phyloP scores from a whole-genome alignment of 2,888 invertebrate species.

The Spialia ferax region DNA sequence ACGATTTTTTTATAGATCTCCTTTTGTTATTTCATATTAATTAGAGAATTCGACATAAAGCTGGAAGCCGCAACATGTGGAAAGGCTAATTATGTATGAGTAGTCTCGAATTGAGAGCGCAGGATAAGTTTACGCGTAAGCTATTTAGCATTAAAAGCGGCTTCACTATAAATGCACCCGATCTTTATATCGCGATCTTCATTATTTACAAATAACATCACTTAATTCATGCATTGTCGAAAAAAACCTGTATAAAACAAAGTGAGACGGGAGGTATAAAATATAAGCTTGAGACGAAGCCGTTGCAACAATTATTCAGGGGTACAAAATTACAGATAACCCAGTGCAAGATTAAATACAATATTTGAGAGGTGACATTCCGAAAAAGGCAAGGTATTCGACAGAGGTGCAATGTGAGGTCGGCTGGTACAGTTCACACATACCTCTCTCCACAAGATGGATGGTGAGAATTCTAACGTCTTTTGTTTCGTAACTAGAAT shows the following conservation, averaged over 20 bases:
- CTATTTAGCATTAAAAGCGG: slow-evolving; percentile 24
- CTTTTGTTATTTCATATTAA: background rate
- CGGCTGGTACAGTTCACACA: slow-evolving; percentile 30
- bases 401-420: slow-evolving; percentile 31
- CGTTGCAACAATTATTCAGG: slow-evolving; percentile 12
- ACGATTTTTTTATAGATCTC: too few relatives aligned
- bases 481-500: slow-evolving; percentile 12
- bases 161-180: slow-evolving; percentile 17
- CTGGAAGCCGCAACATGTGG: background rate
- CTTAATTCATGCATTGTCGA: slow-evolving; percentile 23
- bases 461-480: background rate
- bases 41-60: background rate
- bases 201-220: background rate
- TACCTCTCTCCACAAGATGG: slow-evolving; percentile 24
- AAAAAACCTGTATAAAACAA: slow-evolving; percentile 12
- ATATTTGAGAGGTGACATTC: slow-evolving; percentile 25
- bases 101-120: background rate
- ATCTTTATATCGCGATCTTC: background rate
- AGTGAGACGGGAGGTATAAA: slow-evolving; percentile 5
- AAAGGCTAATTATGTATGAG: background rate
- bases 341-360: slow-evolving; percentile 26
- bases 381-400: slow-evolving; percentile 16
- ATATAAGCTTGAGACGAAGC: slow-evolving; percentile 28
- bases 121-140: background rate
- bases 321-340: slow-evolving; percentile 22